A percentile compares a stretch with the other conserved stretches of the same genome.
These are phyloP conservation scores for Mesocricetus auratus DNA, from an alignment of 2,113 vertebrate species.

Conservation along the genomic window DNA sequence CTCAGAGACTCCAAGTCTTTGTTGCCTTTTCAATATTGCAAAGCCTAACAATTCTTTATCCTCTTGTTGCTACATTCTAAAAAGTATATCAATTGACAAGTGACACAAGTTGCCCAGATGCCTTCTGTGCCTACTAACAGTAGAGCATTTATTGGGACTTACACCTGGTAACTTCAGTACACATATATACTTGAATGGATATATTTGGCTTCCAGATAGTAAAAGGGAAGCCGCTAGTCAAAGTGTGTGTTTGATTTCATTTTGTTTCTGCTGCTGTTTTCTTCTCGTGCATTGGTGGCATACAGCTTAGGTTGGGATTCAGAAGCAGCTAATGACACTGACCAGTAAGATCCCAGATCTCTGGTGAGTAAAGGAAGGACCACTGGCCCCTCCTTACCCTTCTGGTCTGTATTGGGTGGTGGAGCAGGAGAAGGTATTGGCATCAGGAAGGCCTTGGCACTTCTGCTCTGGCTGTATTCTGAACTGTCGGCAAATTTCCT, in stretches of 20 bases:
- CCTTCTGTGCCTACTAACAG: background rate
- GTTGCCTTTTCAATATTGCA: constrained; percentile 59
- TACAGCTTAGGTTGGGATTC: background rate
- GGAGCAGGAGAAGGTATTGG: background rate
- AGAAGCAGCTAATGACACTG: background rate
- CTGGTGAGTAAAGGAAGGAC: background rate
- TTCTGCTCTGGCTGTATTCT: too few species aligned
- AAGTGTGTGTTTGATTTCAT: background rate
- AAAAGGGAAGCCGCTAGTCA: background rate
- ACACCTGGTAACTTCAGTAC: background rate
- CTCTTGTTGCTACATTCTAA: constrained; percentile 39
- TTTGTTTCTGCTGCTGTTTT: background rate
- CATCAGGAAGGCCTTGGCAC: background rate
- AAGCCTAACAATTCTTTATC: constrained; percentile 52
- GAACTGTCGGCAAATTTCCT: background rate
- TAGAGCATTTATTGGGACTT: background rate
- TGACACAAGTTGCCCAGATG: background rate
- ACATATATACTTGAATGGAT: background rate
- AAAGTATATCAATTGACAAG: constrained; percentile 37
- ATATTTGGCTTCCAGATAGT: background rate
- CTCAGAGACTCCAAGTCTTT: constrained; percentile 66
- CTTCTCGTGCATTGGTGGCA: background rate
- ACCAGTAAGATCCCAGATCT: background rate
- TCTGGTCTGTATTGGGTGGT: background rate
- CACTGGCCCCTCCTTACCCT: background rate